Conservation (phyloP, 2,113 vertebrate species). For the Notarius quadriscutis region DNA sequence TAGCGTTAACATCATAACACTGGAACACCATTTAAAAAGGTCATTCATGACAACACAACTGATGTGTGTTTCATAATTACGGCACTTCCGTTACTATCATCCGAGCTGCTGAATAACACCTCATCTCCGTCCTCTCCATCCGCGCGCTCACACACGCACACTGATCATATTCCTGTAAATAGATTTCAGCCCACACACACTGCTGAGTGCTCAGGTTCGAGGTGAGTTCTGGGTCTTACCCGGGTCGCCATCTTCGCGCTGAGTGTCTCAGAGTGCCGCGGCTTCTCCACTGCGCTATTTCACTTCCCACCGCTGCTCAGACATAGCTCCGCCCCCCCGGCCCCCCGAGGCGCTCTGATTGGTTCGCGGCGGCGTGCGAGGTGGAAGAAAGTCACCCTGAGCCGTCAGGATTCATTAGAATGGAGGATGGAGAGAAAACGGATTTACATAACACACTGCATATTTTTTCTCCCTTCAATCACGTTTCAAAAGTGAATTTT, state of each 20-base stretch:
- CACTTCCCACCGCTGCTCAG: conserved; percentile 7
- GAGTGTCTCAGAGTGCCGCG: conserved; percentile 25
- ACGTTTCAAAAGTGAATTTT: not conserved
- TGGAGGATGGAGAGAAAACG: no score
- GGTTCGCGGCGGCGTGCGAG: not conserved
- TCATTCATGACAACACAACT: not conserved
- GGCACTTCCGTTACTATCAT: not conserved
- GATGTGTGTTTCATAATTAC: not conserved
- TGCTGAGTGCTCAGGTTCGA: not conserved
- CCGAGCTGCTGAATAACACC: not conserved
- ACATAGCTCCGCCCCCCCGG: not conserved
- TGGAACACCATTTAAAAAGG: not conserved
- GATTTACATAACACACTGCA: no score
- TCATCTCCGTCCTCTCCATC: not conserved
- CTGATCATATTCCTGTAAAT: not conserved
- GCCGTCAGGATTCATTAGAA: not conserved
- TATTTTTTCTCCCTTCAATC: no score
- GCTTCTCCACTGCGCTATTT: conserved; percentile 33
- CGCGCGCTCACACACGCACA: not conserved
- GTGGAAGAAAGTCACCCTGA: conserved; percentile 1
- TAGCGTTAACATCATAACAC: not conserved
- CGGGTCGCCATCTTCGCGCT: conserved; percentile 73
- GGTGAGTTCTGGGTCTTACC: conserved; percentile 61
- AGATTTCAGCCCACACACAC: not conserved
- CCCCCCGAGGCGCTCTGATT: not conserved